A percentile compares a stretch with the other conserved stretches of the same genome.
These are phyloP conservation scores for Phytoseiulus persimilis DNA, from an alignment of 2,888 invertebrate genomes.

Conservation along the genomic window DNA sequence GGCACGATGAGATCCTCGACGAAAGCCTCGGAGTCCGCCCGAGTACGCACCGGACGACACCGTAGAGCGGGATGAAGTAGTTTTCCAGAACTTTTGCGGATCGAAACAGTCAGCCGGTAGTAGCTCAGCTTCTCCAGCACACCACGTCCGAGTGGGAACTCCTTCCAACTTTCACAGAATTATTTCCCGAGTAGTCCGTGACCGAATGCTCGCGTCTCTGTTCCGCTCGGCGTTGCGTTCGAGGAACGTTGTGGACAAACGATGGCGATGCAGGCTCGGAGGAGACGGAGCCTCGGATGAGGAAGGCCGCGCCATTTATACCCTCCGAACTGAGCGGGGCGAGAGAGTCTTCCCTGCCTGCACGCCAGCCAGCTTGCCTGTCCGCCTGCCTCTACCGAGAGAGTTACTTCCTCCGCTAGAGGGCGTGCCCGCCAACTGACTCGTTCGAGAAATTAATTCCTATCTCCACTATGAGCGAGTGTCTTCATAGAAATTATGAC, in stretches of 20 bases:
- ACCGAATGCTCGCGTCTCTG: neutral
- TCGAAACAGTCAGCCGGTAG: neutral
- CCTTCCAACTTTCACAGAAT: neutral
- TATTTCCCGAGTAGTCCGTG: neutral
- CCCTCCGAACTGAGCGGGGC: neutral
- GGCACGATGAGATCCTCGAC: neutral
- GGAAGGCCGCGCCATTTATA: neutral
- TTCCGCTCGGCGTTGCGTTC: neutral
- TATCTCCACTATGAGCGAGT: neutral
- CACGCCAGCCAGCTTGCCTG: neutral
- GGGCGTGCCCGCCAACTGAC: neutral
- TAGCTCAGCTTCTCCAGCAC: neutral
- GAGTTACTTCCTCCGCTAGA: neutral
- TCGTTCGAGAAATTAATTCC: neutral
- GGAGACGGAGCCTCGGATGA: conserved; percentile 5
- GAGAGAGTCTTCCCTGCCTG: neutral
- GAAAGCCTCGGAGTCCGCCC: neutral
- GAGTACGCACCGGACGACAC: neutral
- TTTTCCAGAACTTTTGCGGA: neutral
- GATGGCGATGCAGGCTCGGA: neutral
- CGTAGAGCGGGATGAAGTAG: neutral
- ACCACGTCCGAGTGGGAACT: neutral
- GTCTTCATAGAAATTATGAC: neutral
- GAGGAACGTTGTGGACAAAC: neutral
- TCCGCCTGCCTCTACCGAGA: neutral